phyloP scores from a whole-genome alignment of 1,140 invertebrate species.

The Tyrophagus putrescentiae region DNA sequence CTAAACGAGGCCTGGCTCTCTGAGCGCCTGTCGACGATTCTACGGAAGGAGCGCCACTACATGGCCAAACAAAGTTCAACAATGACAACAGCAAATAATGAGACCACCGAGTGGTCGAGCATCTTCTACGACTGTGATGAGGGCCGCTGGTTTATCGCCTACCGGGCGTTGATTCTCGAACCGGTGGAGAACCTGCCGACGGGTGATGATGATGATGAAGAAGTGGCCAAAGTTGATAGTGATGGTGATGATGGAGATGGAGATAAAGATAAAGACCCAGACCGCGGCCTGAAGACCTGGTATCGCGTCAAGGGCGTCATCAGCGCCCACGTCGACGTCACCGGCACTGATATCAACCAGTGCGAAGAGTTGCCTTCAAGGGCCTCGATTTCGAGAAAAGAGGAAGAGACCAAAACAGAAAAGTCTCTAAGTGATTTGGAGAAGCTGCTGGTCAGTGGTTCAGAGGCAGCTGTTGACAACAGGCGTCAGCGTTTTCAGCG shows the following conservation, averaged over 20 bases:
- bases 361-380: too few relatives aligned
- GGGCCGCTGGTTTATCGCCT: constrained; percentile 56
- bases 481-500: too few relatives aligned
- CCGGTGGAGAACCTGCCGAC: not conserved
- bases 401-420: too few relatives aligned
- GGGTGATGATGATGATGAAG: not conserved
- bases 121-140: constrained; percentile 59
- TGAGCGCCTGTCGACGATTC: not conserved
- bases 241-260: not conserved
- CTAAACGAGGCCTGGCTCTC: not conserved
- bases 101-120: constrained; percentile 50
- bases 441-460: too few relatives aligned
- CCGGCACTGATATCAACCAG: constrained; percentile 65
- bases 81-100: constrained; percentile 22
- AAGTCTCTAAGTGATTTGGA: too few relatives aligned
- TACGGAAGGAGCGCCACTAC: constrained; percentile 40
- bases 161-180: constrained; percentile 48
- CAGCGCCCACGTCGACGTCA: constrained; percentile 67
- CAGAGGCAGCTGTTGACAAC: too few relatives aligned
- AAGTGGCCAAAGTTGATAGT: not conserved
- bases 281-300: not conserved
- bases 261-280: too few relatives aligned
- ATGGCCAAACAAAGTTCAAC: constrained; percentile 40
- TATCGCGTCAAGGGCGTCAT: constrained; percentile 44
- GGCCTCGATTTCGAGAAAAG: too few relatives aligned